These are phyloP conservation scores for Florisuga fusca DNA, from an alignment of 2,797 vertebrate genomes.

Conservation along the genomic window DNA sequence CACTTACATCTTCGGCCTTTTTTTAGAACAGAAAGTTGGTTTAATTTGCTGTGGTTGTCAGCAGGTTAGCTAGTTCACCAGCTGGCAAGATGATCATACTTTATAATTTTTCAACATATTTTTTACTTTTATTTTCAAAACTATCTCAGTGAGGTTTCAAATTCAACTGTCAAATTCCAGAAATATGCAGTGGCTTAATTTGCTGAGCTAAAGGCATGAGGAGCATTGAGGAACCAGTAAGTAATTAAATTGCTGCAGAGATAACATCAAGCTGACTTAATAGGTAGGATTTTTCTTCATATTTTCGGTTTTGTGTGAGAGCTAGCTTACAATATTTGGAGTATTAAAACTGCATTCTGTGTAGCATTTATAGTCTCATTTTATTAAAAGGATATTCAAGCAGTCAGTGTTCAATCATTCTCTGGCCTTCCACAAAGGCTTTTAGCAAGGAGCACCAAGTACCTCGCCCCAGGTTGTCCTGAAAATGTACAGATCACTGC, in stretches of 20 bases:
- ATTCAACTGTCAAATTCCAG: not conserved
- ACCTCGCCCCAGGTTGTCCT: not conserved
- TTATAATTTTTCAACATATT: not conserved
- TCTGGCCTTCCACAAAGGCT: not conserved
- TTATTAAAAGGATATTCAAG: not conserved
- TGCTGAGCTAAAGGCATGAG: not conserved
- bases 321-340: not conserved
- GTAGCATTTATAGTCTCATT: not conserved
- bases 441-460: not conserved
- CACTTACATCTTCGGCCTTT: not conserved
- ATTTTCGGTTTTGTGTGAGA: not conserved
- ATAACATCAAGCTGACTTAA: constrained; percentile 29
- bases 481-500: not conserved
- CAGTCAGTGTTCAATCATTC: not conserved
- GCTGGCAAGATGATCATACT: not conserved
- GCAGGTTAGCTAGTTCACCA: not conserved
- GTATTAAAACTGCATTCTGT: not conserved
- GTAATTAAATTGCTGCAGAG: constrained; percentile 42
- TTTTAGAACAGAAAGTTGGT: not conserved
- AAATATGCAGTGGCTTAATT: not conserved
- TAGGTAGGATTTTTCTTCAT: not conserved
- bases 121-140: constrained; percentile 21
- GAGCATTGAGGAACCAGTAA: constrained; percentile 9
- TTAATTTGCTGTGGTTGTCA: not conserved
- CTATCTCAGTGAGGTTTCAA: not conserved